These are phyloP conservation scores for Brenthis hecate DNA, from an alignment of 2,888 invertebrate genomes.

Conservation along the genomic window DNA sequence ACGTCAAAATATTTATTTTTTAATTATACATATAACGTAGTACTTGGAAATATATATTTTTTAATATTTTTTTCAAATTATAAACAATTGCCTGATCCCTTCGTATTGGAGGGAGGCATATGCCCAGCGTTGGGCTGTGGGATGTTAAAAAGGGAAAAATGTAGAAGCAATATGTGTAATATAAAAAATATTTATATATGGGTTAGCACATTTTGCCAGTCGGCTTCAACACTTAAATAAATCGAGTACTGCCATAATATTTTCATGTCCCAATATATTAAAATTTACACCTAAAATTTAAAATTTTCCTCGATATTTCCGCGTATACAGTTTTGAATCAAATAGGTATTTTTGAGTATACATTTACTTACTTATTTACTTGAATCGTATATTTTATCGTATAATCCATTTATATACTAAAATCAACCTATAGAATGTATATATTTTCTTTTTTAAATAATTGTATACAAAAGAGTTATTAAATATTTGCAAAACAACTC, in stretches of 20 bases:
- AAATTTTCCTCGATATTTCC: constrained; percentile 45
- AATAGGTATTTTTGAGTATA: constrained; percentile 38
- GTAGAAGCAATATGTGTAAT: not conserved
- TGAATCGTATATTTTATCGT: constrained; percentile 38
- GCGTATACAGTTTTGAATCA: constrained; percentile 42
- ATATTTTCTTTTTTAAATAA: constrained; percentile 5
- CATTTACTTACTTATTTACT: constrained; percentile 35
- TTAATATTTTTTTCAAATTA: too few species aligned
- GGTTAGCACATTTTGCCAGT: not conserved
- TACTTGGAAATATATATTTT: too few species aligned
- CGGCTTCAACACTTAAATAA: constrained; percentile 16
- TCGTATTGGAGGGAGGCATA: too few species aligned
- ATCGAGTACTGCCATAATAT: constrained; percentile 37
- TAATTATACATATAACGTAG: too few species aligned
- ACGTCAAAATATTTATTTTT: too few species aligned
- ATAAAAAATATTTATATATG: not conserved
- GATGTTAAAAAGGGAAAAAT: too few species aligned
- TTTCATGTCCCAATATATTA: constrained; percentile 31
- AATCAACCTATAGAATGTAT: constrained; percentile 26
- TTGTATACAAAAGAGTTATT: too few species aligned
- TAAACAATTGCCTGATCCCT: too few species aligned
- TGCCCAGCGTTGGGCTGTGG: too few species aligned
- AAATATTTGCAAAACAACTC: too few species aligned
- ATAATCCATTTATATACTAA: constrained; percentile 32
- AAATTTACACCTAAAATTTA: constrained; percentile 52